A percentile compares a stretch with the other conserved stretches of the same genome.
Conservation (phyloP, 1,140 invertebrate species). For the Aphis gossypii region DNA sequence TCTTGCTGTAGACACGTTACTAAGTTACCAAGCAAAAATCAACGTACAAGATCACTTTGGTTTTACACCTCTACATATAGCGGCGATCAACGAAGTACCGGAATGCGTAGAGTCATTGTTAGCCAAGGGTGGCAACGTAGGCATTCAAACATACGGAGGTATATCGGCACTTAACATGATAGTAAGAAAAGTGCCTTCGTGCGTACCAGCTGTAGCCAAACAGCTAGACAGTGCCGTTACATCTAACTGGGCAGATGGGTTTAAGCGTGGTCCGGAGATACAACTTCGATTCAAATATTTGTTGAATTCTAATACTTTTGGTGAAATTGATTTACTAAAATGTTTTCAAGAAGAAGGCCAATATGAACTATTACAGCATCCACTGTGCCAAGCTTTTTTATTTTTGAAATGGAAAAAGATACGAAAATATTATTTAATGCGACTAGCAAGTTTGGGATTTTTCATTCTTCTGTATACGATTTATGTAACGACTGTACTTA, state of each 20-base stretch:
- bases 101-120: conserved; percentile 83
- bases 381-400: conserved; percentile 81
- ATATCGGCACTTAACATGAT: conserved; percentile 83
- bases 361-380: conserved; percentile 82
- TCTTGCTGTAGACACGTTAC: conserved; percentile 76
- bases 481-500: conserved; percentile 78
- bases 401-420: conserved; percentile 89
- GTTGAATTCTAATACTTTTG: conserved; percentile 77
- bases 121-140: conserved; percentile 83
- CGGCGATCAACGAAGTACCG: conserved; percentile 81
- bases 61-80: conserved; percentile 86
- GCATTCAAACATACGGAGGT: conserved; percentile 81
- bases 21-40: conserved; percentile 80
- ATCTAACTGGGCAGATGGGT: conserved; percentile 77
- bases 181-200: conserved; percentile 81
- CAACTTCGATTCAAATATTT: conserved; percentile 81
- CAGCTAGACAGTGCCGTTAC: conserved; percentile 80
- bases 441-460: conserved; percentile 79
- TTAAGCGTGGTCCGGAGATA: conserved; percentile 79
- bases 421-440: conserved; percentile 82
- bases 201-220: conserved; percentile 77
- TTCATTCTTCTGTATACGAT: conserved; percentile 80
- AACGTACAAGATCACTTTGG: conserved; percentile 87
- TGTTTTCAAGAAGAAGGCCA: conserved; percentile 85
- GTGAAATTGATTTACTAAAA: conserved; percentile 81